Evolutionary conservation across 2,888 invertebrate genomes (phyloP).

Genomic region (Heliconius hortense): DNA sequence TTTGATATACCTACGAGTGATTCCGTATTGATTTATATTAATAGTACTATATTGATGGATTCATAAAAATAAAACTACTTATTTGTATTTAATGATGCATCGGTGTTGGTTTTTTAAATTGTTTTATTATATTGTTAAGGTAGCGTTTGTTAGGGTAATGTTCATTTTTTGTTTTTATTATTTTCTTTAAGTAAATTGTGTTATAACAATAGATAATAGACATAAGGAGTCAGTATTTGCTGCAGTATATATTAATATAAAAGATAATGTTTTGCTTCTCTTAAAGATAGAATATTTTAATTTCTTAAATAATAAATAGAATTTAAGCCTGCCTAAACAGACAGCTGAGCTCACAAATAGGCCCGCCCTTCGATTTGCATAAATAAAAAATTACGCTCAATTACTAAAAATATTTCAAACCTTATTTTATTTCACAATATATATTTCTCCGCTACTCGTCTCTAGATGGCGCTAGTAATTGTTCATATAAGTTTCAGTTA

Average conservation of each 20-base stretch:
- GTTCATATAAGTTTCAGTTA: no score
- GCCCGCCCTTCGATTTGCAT: no score
- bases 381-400: no score
- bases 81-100: neutral
- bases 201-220: no score
- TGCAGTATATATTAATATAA: no score
- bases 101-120: neutral
- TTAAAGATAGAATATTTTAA: no score
- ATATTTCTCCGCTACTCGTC: conserved; percentile 43
- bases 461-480: conserved; percentile 57
- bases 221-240: no score
- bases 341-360: no score
- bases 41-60: conserved; percentile 21
- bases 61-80: conserved; percentile 17
- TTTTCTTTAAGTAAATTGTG: no score
- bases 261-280: no score
- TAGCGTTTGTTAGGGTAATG: neutral
- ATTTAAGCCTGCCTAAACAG: no score
- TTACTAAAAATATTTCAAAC: neutral
- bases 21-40: conserved; percentile 30
- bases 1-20: conserved; percentile 26
- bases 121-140: neutral
- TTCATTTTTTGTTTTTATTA: neutral
- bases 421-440: neutral
- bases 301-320: no score